Evolutionary conservation across 2,113 vertebrate genomes (phyloP).

Genomic region (Rhegmatorhina hoffmannsi): DNA sequence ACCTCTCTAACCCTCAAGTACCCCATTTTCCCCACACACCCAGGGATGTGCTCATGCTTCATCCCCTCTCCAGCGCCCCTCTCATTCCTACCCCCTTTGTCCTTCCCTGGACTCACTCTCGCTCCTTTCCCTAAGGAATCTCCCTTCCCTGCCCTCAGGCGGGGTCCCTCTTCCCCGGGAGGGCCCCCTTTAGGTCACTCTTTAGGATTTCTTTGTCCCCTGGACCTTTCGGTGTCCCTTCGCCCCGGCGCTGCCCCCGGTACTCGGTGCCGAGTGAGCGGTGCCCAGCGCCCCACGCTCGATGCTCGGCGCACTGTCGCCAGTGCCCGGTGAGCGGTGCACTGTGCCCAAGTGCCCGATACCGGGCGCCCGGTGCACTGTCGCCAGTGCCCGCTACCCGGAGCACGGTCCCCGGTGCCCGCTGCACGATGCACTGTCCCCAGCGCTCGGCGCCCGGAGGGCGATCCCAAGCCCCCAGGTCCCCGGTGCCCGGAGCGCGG

Average conservation of each 20-base stretch:
- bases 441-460: neutral
- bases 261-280: neutral
- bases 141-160: neutral
- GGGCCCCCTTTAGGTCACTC: neutral
- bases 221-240: neutral
- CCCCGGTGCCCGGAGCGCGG: neutral
- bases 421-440: too few relatives aligned
- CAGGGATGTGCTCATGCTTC: neutral
- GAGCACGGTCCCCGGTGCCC: too few relatives aligned
- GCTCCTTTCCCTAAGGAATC: neutral
- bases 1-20: neutral
- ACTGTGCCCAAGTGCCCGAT: too few relatives aligned
- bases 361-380: neutral
- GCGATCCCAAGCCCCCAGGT: neutral
- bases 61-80: neutral
- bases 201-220: neutral
- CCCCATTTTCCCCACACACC: neutral
- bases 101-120: neutral
- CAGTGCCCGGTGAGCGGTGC: neutral
- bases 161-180: neutral
- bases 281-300: neutral
- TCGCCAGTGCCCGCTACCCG: too few relatives aligned
- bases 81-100: neutral
- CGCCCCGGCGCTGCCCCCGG: neutral
- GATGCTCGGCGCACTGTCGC: neutral